Conservation (phyloP, 2,888 invertebrate species). For the Drosophila monieri region DNA sequence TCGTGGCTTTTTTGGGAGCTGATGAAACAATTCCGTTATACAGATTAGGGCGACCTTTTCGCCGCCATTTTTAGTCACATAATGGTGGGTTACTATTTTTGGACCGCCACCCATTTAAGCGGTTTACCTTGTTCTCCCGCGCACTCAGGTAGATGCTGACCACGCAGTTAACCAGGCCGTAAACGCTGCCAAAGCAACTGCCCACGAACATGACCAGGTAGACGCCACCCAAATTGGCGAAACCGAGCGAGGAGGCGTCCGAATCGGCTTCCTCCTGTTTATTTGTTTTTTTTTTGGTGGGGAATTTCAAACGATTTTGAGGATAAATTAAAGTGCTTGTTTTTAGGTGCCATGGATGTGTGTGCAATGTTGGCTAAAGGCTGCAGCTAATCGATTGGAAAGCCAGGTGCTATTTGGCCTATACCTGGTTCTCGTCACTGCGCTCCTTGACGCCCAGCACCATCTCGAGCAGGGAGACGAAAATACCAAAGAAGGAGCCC, state of each 20-base stretch:
- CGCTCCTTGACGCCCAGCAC: constrained; percentile 81
- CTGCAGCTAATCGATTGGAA: constrained; percentile 50
- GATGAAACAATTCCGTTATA: constrained; percentile 37
- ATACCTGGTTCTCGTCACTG: constrained; percentile 82
- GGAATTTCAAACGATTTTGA: constrained; percentile 42
- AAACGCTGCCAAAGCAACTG: constrained; percentile 81
- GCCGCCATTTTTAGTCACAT: constrained; percentile 63
- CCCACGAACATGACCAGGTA: constrained; percentile 87
- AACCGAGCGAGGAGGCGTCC: constrained; percentile 85
- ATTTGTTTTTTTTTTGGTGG: constrained; percentile 10
- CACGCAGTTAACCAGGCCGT: constrained; percentile 81
- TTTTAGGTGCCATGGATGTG: constrained; percentile 18
- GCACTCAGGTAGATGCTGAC: constrained; percentile 76
- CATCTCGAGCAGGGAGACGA: constrained; percentile 82
- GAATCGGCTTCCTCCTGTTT: constrained; percentile 63
- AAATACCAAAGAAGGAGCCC: constrained; percentile 83
- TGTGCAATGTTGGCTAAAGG: constrained; percentile 31
- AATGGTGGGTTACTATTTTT: constrained; percentile 50
- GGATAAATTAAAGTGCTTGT: constrained; percentile 24
- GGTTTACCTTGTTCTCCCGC: constrained; percentile 80
- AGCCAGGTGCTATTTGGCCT: constrained; percentile 18
- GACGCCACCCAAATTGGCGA: constrained; percentile 88
- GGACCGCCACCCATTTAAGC: constrained; percentile 22
- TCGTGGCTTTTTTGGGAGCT: constrained; percentile 37
- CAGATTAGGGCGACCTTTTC: constrained; percentile 44